Conservation (phyloP, 1,140 invertebrate genomes). For the Drosophila chauvacae region DNA sequence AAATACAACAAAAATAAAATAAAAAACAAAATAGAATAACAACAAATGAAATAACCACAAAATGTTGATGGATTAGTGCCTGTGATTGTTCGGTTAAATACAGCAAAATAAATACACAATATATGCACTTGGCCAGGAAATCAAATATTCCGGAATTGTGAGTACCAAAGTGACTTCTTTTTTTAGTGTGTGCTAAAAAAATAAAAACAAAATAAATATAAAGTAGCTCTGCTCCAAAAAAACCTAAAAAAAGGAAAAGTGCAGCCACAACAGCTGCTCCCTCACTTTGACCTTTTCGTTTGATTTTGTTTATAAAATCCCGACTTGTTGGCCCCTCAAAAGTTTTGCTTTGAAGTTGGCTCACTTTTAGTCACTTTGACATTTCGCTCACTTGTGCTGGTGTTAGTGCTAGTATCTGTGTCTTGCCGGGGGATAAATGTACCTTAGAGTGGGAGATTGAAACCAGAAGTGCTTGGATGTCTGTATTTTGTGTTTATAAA, state of each 20-base stretch:
- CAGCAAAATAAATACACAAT: neutral
- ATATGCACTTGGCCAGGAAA: neutral
- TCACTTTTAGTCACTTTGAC: slow-evolving; percentile 36
- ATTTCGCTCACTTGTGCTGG: slow-evolving; percentile 26
- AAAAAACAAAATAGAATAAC: slow-evolving; percentile 2
- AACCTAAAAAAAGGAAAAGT: neutral
- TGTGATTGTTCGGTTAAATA: slow-evolving; percentile 21
- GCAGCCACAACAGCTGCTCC: slow-evolving; percentile 25
- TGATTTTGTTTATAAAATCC: slow-evolving; percentile 51
- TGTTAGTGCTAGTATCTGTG: slow-evolving; percentile 10
- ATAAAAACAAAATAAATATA: no score
- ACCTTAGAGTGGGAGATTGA: neutral
- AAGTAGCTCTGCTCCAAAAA: neutral
- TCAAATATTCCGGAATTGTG: slow-evolving; percentile 17
- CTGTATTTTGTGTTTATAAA: no score
- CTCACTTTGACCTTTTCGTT: slow-evolving; percentile 52
- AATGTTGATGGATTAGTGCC: slow-evolving; percentile 36
- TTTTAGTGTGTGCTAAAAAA: neutral
- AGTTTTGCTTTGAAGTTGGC: slow-evolving; percentile 23
- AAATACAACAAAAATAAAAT: neutral
- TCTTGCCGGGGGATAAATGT: slow-evolving; percentile 1
- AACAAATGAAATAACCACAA: neutral
- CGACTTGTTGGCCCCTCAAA: slow-evolving; percentile 25
- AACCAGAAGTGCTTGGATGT: neutral
- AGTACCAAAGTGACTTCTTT: slow-evolving; percentile 9